These are phyloP conservation scores for Julus scandinavius DNA, from an alignment of 2,888 invertebrate species.

Conservation along the genomic window DNA sequence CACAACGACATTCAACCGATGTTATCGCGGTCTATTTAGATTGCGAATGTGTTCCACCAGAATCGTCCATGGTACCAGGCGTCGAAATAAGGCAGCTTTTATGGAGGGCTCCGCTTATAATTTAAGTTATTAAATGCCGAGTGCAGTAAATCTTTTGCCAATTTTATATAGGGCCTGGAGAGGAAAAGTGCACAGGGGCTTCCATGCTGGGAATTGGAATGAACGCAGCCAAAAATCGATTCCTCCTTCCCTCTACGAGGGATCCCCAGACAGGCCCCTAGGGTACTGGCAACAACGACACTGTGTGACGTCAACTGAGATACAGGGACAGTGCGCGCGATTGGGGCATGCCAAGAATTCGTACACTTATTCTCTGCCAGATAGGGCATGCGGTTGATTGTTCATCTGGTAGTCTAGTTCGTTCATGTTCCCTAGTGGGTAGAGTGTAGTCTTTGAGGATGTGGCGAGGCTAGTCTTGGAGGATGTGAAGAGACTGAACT, in stretches of 20 bases:
- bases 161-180: not conserved
- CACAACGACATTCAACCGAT: not conserved
- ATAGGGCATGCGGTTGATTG: too few relatives aligned
- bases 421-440: too few relatives aligned
- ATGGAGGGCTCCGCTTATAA: not conserved
- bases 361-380: too few relatives aligned
- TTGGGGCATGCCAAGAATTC: too few relatives aligned
- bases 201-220: not conserved
- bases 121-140: conserved; percentile 18
- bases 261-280: not conserved
- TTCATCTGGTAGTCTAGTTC: too few relatives aligned
- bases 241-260: not conserved
- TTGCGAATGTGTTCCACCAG: not conserved
- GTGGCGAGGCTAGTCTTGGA: too few relatives aligned
- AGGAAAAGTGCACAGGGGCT: not conserved
- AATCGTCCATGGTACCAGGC: not conserved
- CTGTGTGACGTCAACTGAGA: not conserved
- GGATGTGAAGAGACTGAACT: too few relatives aligned
- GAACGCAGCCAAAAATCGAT: not conserved
- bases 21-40: not conserved
- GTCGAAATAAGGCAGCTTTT: not conserved
- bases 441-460: too few relatives aligned
- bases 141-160: conserved; percentile 2
- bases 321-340: too few relatives aligned
- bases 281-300: not conserved